Evolutionary conservation across 1,140 invertebrate genomes (phyloP).

Genomic region (Coboldia fuscipes): DNA sequence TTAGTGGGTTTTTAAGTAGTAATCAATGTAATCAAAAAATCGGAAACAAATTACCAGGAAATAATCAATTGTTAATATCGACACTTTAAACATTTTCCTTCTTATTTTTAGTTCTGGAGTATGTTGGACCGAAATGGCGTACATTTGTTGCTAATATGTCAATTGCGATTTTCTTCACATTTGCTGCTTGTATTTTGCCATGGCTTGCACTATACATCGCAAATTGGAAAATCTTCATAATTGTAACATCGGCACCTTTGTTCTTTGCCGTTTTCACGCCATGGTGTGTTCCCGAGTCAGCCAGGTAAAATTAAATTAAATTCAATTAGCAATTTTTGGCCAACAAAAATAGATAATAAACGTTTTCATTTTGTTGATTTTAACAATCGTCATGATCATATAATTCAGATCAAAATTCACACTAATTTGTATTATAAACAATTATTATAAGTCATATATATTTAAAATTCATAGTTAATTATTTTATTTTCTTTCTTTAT

Average conservation of each 20-base stretch:
- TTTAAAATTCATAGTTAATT: no score
- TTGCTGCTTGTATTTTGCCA: conserved; percentile 51
- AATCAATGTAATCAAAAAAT: no score
- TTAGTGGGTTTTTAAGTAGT: no score
- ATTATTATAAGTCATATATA: no score
- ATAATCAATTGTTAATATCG: no score
- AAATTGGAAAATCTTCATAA: conserved; percentile 51
- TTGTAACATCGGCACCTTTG: conserved; percentile 54
- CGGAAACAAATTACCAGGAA: no score
- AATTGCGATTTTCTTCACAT: conserved; percentile 69
- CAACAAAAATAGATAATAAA: not conserved
- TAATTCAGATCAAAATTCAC: no score
- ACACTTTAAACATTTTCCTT: conserved; percentile 1
- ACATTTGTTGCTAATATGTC: conserved; percentile 79
- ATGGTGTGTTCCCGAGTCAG: conserved; percentile 60
- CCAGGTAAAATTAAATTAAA: conserved; percentile 25
- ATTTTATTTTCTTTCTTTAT: no score
- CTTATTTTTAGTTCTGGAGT: conserved; percentile 49
- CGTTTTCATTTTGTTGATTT: not conserved
- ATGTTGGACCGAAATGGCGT: conserved; percentile 67
- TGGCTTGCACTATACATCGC: conserved; percentile 59
- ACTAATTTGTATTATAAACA: no score
- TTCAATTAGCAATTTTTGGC: not conserved
- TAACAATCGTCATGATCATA: no score
- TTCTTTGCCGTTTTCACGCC: conserved; percentile 43